phyloP scores from a whole-genome alignment of 2,888 invertebrate genomes.

The Volucella zonaria region DNA sequence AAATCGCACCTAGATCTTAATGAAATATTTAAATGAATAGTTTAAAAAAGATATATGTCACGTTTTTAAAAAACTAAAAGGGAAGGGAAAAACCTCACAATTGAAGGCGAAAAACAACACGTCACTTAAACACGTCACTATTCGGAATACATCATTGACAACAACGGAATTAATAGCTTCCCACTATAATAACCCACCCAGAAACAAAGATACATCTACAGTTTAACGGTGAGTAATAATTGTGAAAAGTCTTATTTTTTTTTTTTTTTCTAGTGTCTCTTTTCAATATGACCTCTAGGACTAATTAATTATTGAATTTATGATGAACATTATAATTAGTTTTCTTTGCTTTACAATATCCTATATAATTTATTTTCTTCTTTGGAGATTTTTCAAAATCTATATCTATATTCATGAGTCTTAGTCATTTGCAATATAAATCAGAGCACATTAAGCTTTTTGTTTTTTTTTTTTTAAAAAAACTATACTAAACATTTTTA shows the following conservation, averaged over 20 bases:
- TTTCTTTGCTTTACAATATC: too few relatives aligned
- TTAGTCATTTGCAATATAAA: too few relatives aligned
- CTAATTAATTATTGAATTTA: not conserved
- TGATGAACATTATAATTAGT: too few relatives aligned
- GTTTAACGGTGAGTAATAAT: constrained; percentile 75
- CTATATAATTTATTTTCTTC: too few relatives aligned
- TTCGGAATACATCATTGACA: constrained; percentile 38
- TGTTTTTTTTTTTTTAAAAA: too few relatives aligned
- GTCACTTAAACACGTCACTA: constrained; percentile 30
- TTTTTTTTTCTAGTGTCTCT: too few relatives aligned
- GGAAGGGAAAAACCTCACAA: not conserved
- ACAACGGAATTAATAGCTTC: constrained; percentile 67
- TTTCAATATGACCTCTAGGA: too few relatives aligned
- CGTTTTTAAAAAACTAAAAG: constrained; percentile 2
- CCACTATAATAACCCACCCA: constrained; percentile 75
- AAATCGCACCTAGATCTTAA: constrained; percentile 39
- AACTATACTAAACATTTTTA: too few relatives aligned
- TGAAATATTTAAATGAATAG: constrained; percentile 45
- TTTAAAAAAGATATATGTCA: constrained; percentile 33
- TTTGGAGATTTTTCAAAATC: too few relatives aligned
- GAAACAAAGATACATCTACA: constrained; percentile 74
- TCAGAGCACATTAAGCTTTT: too few relatives aligned
- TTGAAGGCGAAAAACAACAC: not conserved
- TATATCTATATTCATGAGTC: too few relatives aligned
- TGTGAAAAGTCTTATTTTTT: constrained; percentile 3